Conservation (phyloP, 2,113 vertebrate genomes). For the Erythrocercus mccallii region DNA sequence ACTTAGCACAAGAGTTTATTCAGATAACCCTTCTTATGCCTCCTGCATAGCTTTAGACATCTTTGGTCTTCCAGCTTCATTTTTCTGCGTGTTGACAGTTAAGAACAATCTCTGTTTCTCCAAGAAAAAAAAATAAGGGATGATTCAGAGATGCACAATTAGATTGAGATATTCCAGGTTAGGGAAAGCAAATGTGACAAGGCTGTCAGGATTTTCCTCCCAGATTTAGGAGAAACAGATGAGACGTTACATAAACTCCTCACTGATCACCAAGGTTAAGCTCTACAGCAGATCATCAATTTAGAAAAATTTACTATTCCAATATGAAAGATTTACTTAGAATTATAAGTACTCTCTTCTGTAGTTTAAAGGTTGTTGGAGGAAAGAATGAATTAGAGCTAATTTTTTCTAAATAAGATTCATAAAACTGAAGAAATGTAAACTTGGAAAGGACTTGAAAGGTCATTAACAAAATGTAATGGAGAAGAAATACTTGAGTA, state of each 20-base stretch:
- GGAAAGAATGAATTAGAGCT: not conserved
- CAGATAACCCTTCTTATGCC: not conserved
- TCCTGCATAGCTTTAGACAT: not conserved
- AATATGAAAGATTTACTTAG: not conserved
- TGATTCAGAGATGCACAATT: not conserved
- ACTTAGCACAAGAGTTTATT: not conserved
- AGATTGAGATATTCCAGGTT: not conserved
- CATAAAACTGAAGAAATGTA: not conserved
- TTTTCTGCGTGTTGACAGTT: not conserved
- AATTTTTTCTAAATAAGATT: not conserved
- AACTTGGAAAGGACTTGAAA: not conserved
- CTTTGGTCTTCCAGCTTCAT: not conserved
- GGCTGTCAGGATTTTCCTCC: not conserved
- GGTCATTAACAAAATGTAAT: not conserved
- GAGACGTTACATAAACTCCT: not conserved
- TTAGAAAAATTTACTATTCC: not conserved
- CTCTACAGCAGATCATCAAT: not conserved
- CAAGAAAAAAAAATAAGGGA: not conserved
- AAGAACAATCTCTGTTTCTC: not conserved
- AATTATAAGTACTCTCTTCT: not conserved
- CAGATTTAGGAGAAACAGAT: not conserved
- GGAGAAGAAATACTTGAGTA: not conserved
- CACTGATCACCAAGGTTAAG: not conserved
- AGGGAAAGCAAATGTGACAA: not conserved
- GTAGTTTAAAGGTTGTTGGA: not conserved